These are phyloP conservation scores for Aselliscus stoliczkanus DNA, from an alignment of 2,797 vertebrate species.

Conservation along the genomic window DNA sequence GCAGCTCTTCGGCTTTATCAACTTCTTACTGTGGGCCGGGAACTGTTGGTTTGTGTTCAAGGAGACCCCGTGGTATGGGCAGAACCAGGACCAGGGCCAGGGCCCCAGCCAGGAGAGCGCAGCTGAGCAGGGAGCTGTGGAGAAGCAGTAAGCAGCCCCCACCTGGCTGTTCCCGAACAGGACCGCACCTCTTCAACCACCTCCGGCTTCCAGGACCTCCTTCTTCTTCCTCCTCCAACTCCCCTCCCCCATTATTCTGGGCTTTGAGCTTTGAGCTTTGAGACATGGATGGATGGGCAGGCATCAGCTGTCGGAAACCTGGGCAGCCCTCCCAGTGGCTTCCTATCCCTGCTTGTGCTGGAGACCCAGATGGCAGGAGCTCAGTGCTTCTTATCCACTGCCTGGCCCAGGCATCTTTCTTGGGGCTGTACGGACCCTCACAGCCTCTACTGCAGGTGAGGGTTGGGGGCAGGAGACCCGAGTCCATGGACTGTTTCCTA, in stretches of 20 bases:
- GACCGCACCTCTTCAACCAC: constrained; percentile 62
- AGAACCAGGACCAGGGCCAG: constrained; percentile 60
- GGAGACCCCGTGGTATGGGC: constrained; percentile 91
- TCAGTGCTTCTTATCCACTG: background rate
- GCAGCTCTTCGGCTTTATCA: constrained; percentile 94
- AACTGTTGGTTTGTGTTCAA: constrained; percentile 98
- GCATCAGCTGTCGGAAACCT: constrained; percentile 39
- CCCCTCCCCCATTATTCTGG: constrained; percentile 31
- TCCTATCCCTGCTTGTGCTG: background rate
- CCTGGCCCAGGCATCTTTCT: background rate
- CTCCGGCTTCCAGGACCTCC: constrained; percentile 57
- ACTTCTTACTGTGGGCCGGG: constrained; percentile 93
- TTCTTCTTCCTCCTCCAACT: background rate
- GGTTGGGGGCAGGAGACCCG: background rate
- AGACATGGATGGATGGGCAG: background rate
- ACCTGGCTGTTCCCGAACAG: constrained; percentile 7
- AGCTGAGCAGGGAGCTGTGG: constrained; percentile 84
- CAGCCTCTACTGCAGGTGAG: background rate
- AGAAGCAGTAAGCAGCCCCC: constrained; percentile 78
- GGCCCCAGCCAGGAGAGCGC: constrained; percentile 72
- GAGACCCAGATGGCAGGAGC: background rate
- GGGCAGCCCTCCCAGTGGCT: constrained; percentile 19
- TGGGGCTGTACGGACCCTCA: background rate
- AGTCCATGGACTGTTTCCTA: background rate
- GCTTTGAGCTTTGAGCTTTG: constrained; percentile 50